phyloP scores from a whole-genome alignment of 2,797 vertebrate genomes.

The Enteromius unitaeniatus region DNA sequence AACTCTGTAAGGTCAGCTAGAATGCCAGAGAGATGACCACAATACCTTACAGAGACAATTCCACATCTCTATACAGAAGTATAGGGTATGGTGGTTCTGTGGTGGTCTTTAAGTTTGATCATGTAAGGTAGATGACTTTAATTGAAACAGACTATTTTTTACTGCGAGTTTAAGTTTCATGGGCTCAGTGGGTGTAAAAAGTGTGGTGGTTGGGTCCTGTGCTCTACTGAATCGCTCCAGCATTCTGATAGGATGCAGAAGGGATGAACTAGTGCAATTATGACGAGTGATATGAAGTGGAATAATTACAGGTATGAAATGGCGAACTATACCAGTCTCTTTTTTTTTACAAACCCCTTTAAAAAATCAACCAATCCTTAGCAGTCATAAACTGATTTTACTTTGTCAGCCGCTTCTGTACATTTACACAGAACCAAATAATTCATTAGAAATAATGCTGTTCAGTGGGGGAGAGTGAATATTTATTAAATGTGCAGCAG shows the following conservation, averaged over 20 bases:
- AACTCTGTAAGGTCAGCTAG: constrained; percentile 29
- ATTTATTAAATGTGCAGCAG: neutral
- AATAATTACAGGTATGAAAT: neutral
- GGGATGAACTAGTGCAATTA: neutral
- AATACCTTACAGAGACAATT: constrained; percentile 47
- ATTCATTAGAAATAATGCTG: neutral
- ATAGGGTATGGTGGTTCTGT: constrained; percentile 30
- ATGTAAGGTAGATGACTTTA: constrained; percentile 49
- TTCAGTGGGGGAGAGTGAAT: neutral
- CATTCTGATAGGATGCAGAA: neutral
- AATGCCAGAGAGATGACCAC: constrained; percentile 51
- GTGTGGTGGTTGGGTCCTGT: constrained; percentile 58
- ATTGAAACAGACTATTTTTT: constrained; percentile 58
- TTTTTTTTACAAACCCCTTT: neutral
- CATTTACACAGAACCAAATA: neutral
- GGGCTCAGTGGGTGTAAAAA: constrained; percentile 73
- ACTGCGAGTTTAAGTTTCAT: constrained; percentile 75
- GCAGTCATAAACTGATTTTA: constrained; percentile 56
- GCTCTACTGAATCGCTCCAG: neutral
- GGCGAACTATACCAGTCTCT: neutral
- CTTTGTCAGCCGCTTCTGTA: neutral
- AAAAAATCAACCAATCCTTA: constrained; percentile 50
- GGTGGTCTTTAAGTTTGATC: constrained; percentile 54
- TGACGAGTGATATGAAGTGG: neutral
- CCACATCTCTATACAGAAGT: neutral